phyloP scores from a whole-genome alignment of 2,888 invertebrate species.

The Lithosia quadra region DNA sequence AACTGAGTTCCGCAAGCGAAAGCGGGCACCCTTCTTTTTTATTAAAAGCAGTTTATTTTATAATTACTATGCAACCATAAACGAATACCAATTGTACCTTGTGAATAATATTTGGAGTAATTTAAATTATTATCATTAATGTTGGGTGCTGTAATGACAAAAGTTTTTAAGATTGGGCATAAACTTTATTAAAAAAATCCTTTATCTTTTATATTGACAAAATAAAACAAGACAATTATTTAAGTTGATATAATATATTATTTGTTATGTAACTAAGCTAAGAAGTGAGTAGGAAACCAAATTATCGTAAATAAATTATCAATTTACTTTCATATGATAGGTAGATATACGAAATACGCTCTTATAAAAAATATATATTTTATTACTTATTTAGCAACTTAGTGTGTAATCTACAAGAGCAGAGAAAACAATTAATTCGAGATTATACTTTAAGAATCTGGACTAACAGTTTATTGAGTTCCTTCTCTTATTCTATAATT shows the following conservation, averaged over 20 bases:
- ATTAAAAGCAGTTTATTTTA: conserved; percentile 3
- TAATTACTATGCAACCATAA: background rate
- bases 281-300: background rate
- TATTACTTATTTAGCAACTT: background rate
- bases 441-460: too few species aligned
- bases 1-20: background rate
- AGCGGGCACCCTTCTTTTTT: conserved; percentile 4
- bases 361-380: background rate
- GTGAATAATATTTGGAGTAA: background rate
- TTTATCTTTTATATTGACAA: background rate
- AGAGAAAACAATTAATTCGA: background rate
- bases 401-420: background rate
- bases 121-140: background rate
- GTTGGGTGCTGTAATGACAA: background rate
- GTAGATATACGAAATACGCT: background rate
- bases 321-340: background rate
- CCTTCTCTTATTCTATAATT: too few species aligned
- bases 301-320: background rate
- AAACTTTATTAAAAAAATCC: background rate
- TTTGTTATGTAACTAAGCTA: background rate
- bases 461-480: too few species aligned
- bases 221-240: background rate
- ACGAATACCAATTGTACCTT: background rate
- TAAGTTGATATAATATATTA: background rate
- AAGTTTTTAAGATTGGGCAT: background rate